Evolutionary conservation across 2,113 vertebrate genomes (phyloP), one percentile per base, ranked within the genome.

Genomic region (Tichodroma muraria): DNA sequence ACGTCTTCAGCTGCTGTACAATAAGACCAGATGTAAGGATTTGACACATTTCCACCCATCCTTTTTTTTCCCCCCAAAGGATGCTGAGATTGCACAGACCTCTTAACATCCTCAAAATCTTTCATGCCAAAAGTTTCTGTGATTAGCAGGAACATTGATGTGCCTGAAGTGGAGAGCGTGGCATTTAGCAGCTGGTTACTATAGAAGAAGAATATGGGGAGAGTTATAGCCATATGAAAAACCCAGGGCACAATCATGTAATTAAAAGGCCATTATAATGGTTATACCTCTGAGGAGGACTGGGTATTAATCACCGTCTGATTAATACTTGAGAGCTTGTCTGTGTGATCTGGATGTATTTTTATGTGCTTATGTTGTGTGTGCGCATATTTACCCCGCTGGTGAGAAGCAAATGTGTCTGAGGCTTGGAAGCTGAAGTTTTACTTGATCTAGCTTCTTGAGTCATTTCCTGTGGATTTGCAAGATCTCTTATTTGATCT

Each of bases 381-480:
- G 13, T 20, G 30, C 0, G 1, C 50, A 4, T 66, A 52, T 71
- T 86, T 86, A 52, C 54, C 71, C 56, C 1, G 4, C 8, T 22
- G 37, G 56, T 5, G 10, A 88, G 87, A 77, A 63, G 60, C 52
- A 50, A 88, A 83, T 6, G 23, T 38, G 24, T 38, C 44, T 82
- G 91, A 82, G 81, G 42, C 69, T 90, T 31, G 56, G 49, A 77
- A 89, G 66, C 31, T 57, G 37, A 56, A 85, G 52, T 52, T 90
- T 52, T 68, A 77, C 79, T 73, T 9, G 6, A 68, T 94, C 76
- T 91, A 50, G 20, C 83, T 93, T 56, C 72, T 91, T 78, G 68
- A 96, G 81, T 95, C n/a, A 90, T 90, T 95, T 96, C 90, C 82
- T 89, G 68, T 75, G 77, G 91, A 93, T 94, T 92, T 92, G 47